These are phyloP conservation scores for Mirza zaza DNA, from an alignment of 2,113 vertebrate species.

Conservation along the genomic window DNA sequence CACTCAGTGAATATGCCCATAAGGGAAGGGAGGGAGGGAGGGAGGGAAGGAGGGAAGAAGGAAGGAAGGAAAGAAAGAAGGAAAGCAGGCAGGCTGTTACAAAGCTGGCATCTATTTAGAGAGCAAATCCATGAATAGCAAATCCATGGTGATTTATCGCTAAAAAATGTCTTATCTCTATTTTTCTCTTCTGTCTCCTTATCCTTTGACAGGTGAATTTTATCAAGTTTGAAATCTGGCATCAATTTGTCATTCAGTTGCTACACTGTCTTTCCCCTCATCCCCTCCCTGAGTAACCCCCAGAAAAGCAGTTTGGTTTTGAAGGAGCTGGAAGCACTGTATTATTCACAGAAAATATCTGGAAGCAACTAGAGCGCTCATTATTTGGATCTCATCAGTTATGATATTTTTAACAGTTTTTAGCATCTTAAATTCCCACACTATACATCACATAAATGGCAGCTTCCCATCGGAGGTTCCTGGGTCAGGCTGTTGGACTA, in stretches of 20 bases:
- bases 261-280: too few relatives aligned
- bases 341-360: neutral
- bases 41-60: neutral
- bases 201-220: neutral
- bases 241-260: neutral
- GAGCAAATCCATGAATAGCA: neutral
- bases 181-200: neutral
- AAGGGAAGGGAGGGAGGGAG: neutral
- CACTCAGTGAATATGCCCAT: neutral
- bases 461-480: too few relatives aligned
- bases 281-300: neutral
- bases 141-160: neutral
- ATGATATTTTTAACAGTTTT: neutral
- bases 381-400: neutral
- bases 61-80: too few relatives aligned
- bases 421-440: neutral
- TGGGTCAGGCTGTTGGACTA: too few relatives aligned
- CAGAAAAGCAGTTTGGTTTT: neutral
- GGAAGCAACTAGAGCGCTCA: neutral
- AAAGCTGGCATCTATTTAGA: neutral
- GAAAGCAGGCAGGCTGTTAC: neutral
- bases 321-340: neutral
- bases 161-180: neutral
- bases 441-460: accelerated
- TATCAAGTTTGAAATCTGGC: neutral